Conservation (phyloP, 2,888 invertebrate species). For the Apantesis nais region DNA sequence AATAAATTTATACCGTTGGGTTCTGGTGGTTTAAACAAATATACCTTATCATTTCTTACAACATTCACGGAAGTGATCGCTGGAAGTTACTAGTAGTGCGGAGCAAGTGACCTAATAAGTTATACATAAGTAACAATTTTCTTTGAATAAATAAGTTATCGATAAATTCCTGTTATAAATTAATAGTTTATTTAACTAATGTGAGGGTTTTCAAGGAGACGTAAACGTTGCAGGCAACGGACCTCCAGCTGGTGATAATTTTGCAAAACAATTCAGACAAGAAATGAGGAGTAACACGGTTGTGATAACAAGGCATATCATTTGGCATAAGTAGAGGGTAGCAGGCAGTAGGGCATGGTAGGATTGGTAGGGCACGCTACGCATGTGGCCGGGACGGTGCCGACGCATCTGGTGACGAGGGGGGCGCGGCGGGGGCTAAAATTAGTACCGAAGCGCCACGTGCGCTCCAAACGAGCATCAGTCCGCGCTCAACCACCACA, state of each 20-base stretch:
- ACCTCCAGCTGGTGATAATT: not conserved
- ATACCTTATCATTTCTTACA: slow-evolving; percentile 1
- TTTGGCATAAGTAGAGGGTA: slow-evolving; percentile 74
- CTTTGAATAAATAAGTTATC: slow-evolving; percentile 8
- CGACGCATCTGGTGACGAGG: slow-evolving; percentile 81
- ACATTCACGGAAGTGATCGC: not conserved
- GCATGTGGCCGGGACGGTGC: slow-evolving; percentile 78
- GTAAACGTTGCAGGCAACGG: not conserved
- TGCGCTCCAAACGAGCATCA: slow-evolving; percentile 73
- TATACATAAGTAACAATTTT: not conserved
- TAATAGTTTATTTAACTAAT: slow-evolving; percentile 4
- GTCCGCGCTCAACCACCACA: slow-evolving; percentile 78
- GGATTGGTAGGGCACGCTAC: slow-evolving; percentile 79
- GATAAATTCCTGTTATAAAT: slow-evolving; percentile 10
- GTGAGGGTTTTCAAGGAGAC: not conserved
- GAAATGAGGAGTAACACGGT: slow-evolving; percentile 51
- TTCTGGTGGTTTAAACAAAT: not conserved
- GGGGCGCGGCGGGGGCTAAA: slow-evolving; percentile 86
- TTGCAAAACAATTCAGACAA: slow-evolving; percentile 23
- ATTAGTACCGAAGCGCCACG: slow-evolving; percentile 86
- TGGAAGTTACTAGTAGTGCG: not conserved
- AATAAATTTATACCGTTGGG: not conserved
- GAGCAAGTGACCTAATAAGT: slow-evolving; percentile 5
- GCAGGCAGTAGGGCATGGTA: slow-evolving; percentile 72
- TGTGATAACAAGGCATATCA: slow-evolving; percentile 82